Evolutionary conservation across 2,888 invertebrate species (phyloP), one percentile per base, ranked within the genome.

Genomic region (Sarcophaga caerulescens): DNA sequence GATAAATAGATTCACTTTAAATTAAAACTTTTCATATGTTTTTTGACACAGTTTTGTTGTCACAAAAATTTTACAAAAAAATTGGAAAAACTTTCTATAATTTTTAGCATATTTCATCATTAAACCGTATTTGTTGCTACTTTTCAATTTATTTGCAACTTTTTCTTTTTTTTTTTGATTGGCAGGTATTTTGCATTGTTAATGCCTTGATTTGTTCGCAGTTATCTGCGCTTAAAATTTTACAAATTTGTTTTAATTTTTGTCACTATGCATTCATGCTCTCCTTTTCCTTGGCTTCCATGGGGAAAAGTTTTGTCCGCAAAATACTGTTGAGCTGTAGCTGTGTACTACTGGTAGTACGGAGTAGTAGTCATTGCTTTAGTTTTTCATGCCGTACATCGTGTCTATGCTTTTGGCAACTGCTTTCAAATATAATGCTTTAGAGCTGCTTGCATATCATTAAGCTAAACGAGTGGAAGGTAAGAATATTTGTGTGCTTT

Each of bases 151-250:
- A 73, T 47, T 2, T 74, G 17, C 8, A 52, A 62, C 3, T 70
- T 47, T 59, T 68, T 73, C n/a, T n/a, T 63, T 63, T 69, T 35
- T 1, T 12, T 14, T 14, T n/a, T 74, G 12, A 17, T 52, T 14
- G 52, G 52, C 12, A 52, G 17, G 52, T 52, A 52, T 74, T 65
- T 59, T 76, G 52, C 19, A 65, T 59, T 3, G 66, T 62, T 77
- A 77, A 81, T 63, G 44, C 57, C 44, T 73, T 68, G 63, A 85
- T 81, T 81, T 85, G 81, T 81, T 57, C 81, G 71, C 68, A 77
- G 77, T 77, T 77, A 81, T 73, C 77, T 65, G 57, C 35, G 35
- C 8, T 57, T 68, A 69, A 14, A 77, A 77, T 71, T 73, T 66
- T 57, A 66, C 65, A 76, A 71, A 69, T 84, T 65, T 25, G 35